phyloP scores from a whole-genome alignment of 2,888 invertebrate species.

The Drosophila mulleri region DNA sequence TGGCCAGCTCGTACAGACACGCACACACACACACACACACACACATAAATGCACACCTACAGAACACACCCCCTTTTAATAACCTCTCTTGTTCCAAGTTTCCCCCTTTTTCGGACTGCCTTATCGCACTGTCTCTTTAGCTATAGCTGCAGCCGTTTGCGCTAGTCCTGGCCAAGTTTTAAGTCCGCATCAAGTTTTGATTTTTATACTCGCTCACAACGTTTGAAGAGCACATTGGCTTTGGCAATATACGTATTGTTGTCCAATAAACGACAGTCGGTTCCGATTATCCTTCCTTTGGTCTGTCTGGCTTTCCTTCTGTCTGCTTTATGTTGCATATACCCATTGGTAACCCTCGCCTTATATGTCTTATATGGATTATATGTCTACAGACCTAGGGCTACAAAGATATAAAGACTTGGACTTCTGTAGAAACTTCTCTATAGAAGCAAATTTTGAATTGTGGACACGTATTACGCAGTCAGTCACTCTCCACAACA shows the following conservation, averaged over 20 bases:
- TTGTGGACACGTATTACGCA: background rate
- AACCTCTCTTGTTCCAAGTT: no score
- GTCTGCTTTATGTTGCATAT: background rate
- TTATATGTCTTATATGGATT: background rate
- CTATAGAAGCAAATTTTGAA: no score
- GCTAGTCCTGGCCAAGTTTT: constrained; percentile 28
- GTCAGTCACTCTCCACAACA: background rate
- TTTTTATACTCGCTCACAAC: background rate
- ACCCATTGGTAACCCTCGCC: background rate
- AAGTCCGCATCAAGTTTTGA: constrained; percentile 37
- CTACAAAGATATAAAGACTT: no score
- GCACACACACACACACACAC: background rate
- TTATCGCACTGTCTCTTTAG: constrained; percentile 48
- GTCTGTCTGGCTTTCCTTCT: background rate
- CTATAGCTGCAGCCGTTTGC: constrained; percentile 56
- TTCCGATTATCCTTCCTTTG: background rate
- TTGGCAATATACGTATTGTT: background rate
- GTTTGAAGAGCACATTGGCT: background rate
- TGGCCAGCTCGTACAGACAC: background rate
- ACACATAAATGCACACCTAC: background rate
- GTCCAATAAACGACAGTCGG: background rate
- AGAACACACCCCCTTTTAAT: background rate
- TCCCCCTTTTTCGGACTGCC: constrained; percentile 18
- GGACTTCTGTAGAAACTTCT: no score
- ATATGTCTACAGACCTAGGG: no score